phyloP scores from a whole-genome alignment of 1,140 invertebrate genomes.

The Leptinotarsa lineolata region DNA sequence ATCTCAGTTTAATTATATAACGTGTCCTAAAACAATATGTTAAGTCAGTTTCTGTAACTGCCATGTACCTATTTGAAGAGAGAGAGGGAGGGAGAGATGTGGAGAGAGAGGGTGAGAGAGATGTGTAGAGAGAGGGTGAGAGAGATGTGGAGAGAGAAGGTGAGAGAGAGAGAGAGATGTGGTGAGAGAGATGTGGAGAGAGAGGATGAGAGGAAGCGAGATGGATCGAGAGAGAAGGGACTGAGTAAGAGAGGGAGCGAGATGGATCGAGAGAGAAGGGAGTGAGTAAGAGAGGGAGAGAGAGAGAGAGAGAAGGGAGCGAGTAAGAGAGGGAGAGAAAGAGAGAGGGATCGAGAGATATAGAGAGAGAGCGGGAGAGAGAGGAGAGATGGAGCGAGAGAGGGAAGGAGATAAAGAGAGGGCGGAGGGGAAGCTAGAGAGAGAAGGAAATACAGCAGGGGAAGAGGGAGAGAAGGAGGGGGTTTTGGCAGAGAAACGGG shows the following conservation, averaged over 20 bases:
- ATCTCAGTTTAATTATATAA: too few species aligned
- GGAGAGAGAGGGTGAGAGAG: too few species aligned
- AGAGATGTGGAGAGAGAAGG: too few species aligned
- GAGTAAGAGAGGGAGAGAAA: too few species aligned
- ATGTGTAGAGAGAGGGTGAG: too few species aligned
- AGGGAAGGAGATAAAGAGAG: conserved; percentile 10
- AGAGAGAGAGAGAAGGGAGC: conserved; percentile 25
- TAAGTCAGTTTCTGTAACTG: too few species aligned
- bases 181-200: not conserved
- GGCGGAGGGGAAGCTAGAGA: not conserved
- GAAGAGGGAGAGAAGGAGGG: not conserved
- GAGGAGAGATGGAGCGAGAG: conserved; percentile 1
- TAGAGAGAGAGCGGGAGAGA: conserved; percentile 17
- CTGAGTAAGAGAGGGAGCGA: conserved; percentile 7
- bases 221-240: not conserved
- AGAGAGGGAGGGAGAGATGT: too few species aligned
- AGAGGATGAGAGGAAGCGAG: conserved; percentile 4
- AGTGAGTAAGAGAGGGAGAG: conserved; percentile 7
- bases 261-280: not conserved
- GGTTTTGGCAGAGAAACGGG: not conserved
- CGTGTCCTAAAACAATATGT: too few species aligned
- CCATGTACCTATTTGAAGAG: too few species aligned
- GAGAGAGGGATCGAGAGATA: conserved; percentile 27
- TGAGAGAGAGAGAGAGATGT: too few species aligned
- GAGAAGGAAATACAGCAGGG: not conserved